phyloP scores from a whole-genome alignment of 2,888 invertebrate species.

The Epinotia brunnichana region DNA sequence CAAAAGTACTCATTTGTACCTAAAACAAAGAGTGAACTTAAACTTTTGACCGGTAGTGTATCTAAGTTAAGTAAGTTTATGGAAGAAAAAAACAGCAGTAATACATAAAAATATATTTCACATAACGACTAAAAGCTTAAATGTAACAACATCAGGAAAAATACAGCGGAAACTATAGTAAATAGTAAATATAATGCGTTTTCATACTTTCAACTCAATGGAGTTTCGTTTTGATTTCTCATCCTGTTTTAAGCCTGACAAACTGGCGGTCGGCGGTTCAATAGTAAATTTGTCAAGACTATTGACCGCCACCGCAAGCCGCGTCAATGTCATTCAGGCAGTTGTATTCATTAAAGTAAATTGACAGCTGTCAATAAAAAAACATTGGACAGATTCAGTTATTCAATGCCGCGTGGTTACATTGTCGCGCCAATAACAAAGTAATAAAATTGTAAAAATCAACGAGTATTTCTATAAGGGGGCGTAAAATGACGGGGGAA shows the following conservation, averaged over 20 bases:
- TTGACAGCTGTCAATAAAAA: no score
- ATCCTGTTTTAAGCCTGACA: no score
- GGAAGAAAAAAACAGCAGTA: constrained; percentile 37
- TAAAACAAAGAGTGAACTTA: no score
- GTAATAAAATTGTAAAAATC: constrained; percentile 55
- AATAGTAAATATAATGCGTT: constrained; percentile 8
- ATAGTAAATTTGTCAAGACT: no score
- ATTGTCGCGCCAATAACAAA: constrained; percentile 46
- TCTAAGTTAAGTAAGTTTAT: no score
- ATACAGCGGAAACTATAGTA: constrained; percentile 23
- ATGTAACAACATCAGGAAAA: constrained; percentile 34
- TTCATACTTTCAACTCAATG: neutral
- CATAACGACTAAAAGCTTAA: constrained; percentile 46
- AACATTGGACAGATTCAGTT: neutral
- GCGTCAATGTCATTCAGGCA: no score
- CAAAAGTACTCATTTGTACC: no score
- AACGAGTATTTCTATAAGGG: constrained; percentile 48
- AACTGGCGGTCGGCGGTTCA: no score
- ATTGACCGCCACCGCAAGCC: no score
- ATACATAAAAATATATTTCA: constrained; percentile 57
- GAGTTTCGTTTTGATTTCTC: no score
- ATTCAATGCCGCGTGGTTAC: constrained; percentile 12
- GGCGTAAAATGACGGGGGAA: constrained; percentile 21
- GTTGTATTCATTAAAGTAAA: no score
- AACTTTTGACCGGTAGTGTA: no score